Percentiles rank a stretch among this genome's conserved stretches.
Conservation (phyloP, 2,888 invertebrate genomes). For the Urechis unicinctus region DNA sequence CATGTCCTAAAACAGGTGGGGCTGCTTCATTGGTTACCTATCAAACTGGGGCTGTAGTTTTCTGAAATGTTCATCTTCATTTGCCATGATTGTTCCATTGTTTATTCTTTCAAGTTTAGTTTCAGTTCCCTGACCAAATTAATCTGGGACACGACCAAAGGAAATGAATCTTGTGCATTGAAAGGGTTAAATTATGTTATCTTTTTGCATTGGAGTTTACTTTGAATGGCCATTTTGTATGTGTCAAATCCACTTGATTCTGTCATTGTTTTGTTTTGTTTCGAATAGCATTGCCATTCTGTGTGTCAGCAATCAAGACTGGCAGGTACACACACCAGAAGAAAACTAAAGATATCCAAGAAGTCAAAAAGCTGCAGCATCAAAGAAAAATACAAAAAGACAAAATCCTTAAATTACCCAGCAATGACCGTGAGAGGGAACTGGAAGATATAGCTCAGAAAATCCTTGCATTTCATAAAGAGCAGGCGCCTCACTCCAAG, state of each 20-base stretch:
- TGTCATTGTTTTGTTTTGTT: not conserved
- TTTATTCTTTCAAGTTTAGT: no score
- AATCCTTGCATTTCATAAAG: slow-evolving; percentile 13
- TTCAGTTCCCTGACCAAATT: no score
- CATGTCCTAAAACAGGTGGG: slow-evolving; percentile 46
- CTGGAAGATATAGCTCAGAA: slow-evolving; percentile 18
- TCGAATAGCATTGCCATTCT: not conserved
- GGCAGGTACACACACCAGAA: slow-evolving; percentile 45
- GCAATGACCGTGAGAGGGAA: slow-evolving; percentile 4
- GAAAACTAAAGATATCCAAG: slow-evolving; percentile 37
- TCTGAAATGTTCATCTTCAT: no score
- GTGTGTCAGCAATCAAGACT: slow-evolving; percentile 44
- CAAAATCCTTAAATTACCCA: not conserved
- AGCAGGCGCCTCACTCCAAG: slow-evolving; percentile 22
- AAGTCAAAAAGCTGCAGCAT: slow-evolving; percentile 33
- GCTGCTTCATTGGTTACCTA: slow-evolving; percentile 2
- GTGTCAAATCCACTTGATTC: not conserved
- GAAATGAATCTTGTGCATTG: slow-evolving; percentile 36
- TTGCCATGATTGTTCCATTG: no score
- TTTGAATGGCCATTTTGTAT: not conserved
- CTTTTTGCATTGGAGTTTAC: no score
- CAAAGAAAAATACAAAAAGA: slow-evolving; percentile 4
- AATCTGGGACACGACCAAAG: slow-evolving; percentile 44
- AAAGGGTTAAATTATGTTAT: no score
- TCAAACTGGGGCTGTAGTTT: no score